phyloP scores from a whole-genome alignment of 2,888 invertebrate species.

The Atrina japonica region DNA sequence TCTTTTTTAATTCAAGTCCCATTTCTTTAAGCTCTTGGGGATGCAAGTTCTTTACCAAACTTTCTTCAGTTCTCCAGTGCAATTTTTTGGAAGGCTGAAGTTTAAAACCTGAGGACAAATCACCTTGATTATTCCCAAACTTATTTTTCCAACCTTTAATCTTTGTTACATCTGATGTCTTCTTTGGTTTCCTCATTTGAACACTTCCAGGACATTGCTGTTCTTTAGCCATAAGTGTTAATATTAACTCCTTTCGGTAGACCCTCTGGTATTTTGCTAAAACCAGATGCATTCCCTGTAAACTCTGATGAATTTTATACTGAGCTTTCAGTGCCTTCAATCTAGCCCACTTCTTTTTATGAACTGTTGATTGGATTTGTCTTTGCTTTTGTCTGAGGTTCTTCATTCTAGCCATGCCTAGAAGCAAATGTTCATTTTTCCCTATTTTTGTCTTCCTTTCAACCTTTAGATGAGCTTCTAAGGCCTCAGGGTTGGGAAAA shows the following conservation, averaged over 20 bases:
- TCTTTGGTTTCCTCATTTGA: conserved; percentile 46
- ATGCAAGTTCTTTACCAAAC: conserved; percentile 61
- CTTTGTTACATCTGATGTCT: conserved; percentile 71
- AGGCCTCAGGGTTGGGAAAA: conserved; percentile 65
- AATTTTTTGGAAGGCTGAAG: conserved; percentile 55
- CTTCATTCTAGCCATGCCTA: conserved; percentile 58
- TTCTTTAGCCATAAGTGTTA: conserved; percentile 41
- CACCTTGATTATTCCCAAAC: conserved; percentile 49
- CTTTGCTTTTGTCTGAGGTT: conserved; percentile 32
- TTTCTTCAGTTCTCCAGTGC: conserved; percentile 66
- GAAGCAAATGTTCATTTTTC: conserved; percentile 54
- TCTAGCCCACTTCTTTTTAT: conserved; percentile 43
- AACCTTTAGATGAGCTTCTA: conserved; percentile 68
- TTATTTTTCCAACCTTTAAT: conserved; percentile 76
- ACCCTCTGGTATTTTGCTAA: conserved; percentile 67
- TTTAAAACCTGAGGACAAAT: conserved; percentile 44
- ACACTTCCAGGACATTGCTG: conserved; percentile 35
- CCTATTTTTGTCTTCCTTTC: conserved; percentile 64
- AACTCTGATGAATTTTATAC: conserved; percentile 58
- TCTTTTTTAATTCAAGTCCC: conserved; percentile 66
- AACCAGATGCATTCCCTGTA: conserved; percentile 70
- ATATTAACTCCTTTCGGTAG: conserved; percentile 61
- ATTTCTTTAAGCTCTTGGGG: conserved; percentile 64
- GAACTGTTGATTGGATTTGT: conserved; percentile 29
- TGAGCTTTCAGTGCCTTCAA: conserved; percentile 51